These are phyloP conservation scores for Megalops cyprinoides DNA, from an alignment of 2,797 vertebrate species.

Conservation along the genomic window DNA sequence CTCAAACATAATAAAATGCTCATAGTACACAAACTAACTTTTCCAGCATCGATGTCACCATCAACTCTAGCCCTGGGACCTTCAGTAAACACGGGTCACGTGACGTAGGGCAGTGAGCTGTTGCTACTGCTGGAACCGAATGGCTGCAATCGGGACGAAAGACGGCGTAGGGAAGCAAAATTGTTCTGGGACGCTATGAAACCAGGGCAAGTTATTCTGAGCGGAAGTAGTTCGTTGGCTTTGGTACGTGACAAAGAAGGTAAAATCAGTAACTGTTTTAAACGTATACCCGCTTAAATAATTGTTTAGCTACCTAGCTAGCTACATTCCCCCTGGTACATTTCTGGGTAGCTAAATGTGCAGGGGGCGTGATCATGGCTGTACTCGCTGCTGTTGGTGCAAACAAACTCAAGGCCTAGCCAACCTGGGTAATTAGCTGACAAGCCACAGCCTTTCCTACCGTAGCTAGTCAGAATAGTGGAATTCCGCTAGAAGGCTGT, in stretches of 20 bases:
- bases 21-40: too few species aligned
- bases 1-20: too few species aligned
- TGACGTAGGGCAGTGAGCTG: constrained; percentile 27
- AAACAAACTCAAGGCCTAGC: constrained; percentile 37
- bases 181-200: neutral
- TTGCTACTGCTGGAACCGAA: constrained; percentile 28
- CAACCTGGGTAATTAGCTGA: neutral
- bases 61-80: too few species aligned
- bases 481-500: neutral
- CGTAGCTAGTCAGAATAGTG: neutral
- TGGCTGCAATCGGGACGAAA: constrained; percentile 33
- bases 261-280: constrained; percentile 15
- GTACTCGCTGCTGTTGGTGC: constrained; percentile 36
- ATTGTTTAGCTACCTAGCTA: too few species aligned
- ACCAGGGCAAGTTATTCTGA: neutral
- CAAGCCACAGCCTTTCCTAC: neutral
- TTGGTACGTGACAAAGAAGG: constrained; percentile 8
- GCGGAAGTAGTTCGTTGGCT: neutral
- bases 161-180: constrained; percentile 24
- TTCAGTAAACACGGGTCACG: constrained; percentile 43
- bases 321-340: neutral
- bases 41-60: too few species aligned
- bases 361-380: constrained; percentile 43
- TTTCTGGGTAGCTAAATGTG: neutral
- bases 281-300: neutral